Percentiles rank a stretch among this genome's conserved stretches.
These are phyloP conservation scores for Anarsia innoxiella DNA, from an alignment of 2,888 invertebrate genomes.

Conservation along the genomic window DNA sequence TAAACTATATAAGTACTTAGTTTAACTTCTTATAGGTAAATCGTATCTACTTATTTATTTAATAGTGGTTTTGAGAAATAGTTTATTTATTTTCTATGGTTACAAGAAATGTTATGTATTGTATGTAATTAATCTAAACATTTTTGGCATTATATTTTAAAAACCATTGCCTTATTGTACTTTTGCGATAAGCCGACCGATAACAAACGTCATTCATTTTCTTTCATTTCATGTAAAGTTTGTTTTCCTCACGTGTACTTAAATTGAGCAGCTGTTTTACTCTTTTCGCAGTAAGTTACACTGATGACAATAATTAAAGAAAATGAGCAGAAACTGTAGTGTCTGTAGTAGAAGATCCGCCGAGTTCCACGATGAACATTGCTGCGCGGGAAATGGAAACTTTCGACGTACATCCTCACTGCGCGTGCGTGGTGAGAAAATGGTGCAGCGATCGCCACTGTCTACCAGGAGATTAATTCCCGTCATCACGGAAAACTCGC, in stretches of 20 bases:
- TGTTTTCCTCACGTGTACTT: conserved; percentile 7
- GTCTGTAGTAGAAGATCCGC: conserved; percentile 55
- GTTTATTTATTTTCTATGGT: no score
- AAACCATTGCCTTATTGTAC: conserved; percentile 2
- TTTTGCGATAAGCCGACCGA: background rate
- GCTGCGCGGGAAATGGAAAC: conserved; percentile 68
- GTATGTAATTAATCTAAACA: no score
- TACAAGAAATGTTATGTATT: no score
- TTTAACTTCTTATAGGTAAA: no score
- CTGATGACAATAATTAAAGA: conserved; percentile 58
- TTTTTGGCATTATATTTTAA: conserved; percentile 6
- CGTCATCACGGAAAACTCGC: conserved; percentile 78
- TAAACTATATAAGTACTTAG: no score
- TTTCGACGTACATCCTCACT: conserved; percentile 80
- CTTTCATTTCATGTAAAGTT: conserved; percentile 1
- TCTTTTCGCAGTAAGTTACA: conserved; percentile 49
- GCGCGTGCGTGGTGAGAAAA: conserved; percentile 80
- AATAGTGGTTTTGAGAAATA: no score
- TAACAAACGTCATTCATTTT: conserved; percentile 13
- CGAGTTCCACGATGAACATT: conserved; percentile 67
- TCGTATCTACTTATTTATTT: no score
- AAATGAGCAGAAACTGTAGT: conserved; percentile 62
- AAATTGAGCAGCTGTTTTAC: conserved; percentile 44
- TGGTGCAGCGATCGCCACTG: conserved; percentile 71
- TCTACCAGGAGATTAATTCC: conserved; percentile 72